Percentiles rank a stretch among this genome's conserved stretches.
phyloP scores from a whole-genome alignment of 2,888 invertebrate genomes.

The Orthonevra nobilis region DNA sequence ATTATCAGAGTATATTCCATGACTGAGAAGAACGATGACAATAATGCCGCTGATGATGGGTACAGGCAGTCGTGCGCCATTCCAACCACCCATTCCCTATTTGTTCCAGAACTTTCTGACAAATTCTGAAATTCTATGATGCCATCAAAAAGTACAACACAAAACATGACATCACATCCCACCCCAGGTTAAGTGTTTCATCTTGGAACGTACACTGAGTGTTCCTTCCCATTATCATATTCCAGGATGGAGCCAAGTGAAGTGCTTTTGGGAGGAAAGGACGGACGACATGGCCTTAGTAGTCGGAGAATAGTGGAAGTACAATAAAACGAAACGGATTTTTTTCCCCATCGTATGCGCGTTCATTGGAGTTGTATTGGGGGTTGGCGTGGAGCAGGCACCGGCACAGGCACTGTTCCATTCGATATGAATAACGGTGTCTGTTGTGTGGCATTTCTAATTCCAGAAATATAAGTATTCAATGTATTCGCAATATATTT shows the following conservation, averaged over 20 bases:
- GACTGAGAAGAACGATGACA: slow-evolving; percentile 57
- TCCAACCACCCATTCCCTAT: background rate
- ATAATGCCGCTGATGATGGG: slow-evolving; percentile 65
- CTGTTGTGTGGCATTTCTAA: slow-evolving; percentile 69
- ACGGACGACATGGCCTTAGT: slow-evolving; percentile 1
- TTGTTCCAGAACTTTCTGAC: slow-evolving; percentile 37
- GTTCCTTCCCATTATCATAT: slow-evolving; percentile 68
- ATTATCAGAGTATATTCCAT: slow-evolving; percentile 43
- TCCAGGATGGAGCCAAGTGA: slow-evolving; percentile 50
- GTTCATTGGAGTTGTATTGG: background rate
- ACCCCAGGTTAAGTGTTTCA: slow-evolving; percentile 68
- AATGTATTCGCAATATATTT: slow-evolving; percentile 63
- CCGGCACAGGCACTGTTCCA: slow-evolving; percentile 25
- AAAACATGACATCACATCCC: slow-evolving; percentile 68
- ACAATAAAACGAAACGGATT: slow-evolving; percentile 67
- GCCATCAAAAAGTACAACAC: slow-evolving; percentile 70
- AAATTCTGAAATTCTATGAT: slow-evolving; percentile 69
- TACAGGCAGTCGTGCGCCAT: slow-evolving; percentile 38
- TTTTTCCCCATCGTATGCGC: slow-evolving; percentile 17
- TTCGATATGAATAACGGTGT: slow-evolving; percentile 66
- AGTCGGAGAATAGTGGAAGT: slow-evolving; percentile 49
- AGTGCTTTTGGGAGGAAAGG: slow-evolving; percentile 39
- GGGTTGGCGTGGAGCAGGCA: slow-evolving; percentile 2
- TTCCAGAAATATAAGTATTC: slow-evolving; percentile 65
- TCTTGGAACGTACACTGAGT: slow-evolving; percentile 66